Conservation (phyloP, 2,888 invertebrate species). For the Eupsilia transversa region DNA sequence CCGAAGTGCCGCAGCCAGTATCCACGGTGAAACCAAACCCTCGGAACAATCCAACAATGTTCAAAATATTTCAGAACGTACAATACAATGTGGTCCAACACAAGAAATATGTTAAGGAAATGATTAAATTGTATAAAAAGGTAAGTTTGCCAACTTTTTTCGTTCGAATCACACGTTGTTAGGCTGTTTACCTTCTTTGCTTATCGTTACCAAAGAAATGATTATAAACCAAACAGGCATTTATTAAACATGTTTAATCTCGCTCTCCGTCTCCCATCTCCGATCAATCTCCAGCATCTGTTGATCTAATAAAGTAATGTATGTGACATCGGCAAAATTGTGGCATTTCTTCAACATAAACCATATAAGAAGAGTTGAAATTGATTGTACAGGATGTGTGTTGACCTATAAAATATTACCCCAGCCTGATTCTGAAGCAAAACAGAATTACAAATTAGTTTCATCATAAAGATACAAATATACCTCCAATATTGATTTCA, state of each 20-base stretch:
- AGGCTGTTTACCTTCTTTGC: no score
- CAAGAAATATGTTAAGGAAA: conserved; percentile 91
- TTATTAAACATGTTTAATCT: no score
- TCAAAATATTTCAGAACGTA: conserved; percentile 91
- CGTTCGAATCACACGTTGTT: background rate
- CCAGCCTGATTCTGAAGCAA: background rate
- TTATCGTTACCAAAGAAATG: no score
- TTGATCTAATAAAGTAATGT: background rate
- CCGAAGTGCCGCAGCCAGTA: conserved; percentile 71
- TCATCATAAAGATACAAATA: background rate
- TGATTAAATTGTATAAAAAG: conserved; percentile 91
- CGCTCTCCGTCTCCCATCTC: no score
- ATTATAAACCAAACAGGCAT: no score
- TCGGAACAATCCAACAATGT: conserved; percentile 85
- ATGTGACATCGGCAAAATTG: background rate
- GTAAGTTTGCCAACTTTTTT: conserved; percentile 79
- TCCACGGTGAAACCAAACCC: conserved; percentile 81
- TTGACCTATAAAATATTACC: no score
- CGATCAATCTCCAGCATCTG: background rate
- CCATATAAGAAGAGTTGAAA: background rate
- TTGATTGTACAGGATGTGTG: background rate
- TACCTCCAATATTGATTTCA: background rate
- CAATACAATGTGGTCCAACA: conserved; percentile 92
- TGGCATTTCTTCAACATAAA: background rate
- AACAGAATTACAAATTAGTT: background rate